These are phyloP conservation scores for Papilio xuthus DNA, from an alignment of 1,140 invertebrate genomes.

Conservation along the genomic window DNA sequence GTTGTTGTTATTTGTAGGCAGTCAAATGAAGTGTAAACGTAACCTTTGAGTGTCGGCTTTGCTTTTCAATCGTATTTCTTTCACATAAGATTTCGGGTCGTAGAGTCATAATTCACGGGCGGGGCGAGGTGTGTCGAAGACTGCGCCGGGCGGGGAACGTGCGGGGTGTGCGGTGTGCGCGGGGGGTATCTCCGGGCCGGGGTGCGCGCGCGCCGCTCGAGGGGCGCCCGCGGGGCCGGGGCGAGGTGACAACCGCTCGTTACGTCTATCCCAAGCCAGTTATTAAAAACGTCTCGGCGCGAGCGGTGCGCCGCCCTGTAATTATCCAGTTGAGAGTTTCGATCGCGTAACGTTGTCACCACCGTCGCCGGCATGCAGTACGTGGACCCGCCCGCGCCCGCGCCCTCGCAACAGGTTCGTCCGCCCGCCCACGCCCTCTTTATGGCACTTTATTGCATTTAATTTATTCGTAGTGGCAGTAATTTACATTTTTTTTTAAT, in stretches of 20 bases:
- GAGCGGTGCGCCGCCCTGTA: slow-evolving; percentile 81
- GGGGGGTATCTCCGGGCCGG: slow-evolving; percentile 44
- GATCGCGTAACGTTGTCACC: slow-evolving; percentile 74
- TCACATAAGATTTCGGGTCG: slow-evolving; percentile 51
- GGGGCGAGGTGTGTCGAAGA: slow-evolving; percentile 68
- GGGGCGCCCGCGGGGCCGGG: slow-evolving; percentile 59
- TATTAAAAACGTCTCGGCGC: slow-evolving; percentile 83
- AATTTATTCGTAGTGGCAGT: slow-evolving; percentile 11
- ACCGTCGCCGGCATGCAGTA: slow-evolving; percentile 76
- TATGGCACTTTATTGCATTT: background rate
- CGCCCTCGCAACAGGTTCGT: slow-evolving; percentile 77
- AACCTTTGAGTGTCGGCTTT: slow-evolving; percentile 50
- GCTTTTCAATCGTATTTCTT: slow-evolving; percentile 50
- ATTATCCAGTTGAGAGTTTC: slow-evolving; percentile 79
- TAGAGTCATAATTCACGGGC: slow-evolving; percentile 73
- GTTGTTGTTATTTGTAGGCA: background rate
- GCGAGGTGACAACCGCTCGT: slow-evolving; percentile 80
- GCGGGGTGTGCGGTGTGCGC: slow-evolving; percentile 50
- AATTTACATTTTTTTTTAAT: background rate
- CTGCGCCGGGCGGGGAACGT: slow-evolving; percentile 51
- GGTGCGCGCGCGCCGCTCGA: slow-evolving; percentile 49
- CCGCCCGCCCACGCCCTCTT: slow-evolving; percentile 60
- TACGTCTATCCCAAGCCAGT: slow-evolving; percentile 81
- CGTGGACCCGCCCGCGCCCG: slow-evolving; percentile 75
- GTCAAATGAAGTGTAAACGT: slow-evolving; percentile 48